phyloP scores from a whole-genome alignment of 2,888 invertebrate genomes.

The Caenorhabditis parvicauda region DNA sequence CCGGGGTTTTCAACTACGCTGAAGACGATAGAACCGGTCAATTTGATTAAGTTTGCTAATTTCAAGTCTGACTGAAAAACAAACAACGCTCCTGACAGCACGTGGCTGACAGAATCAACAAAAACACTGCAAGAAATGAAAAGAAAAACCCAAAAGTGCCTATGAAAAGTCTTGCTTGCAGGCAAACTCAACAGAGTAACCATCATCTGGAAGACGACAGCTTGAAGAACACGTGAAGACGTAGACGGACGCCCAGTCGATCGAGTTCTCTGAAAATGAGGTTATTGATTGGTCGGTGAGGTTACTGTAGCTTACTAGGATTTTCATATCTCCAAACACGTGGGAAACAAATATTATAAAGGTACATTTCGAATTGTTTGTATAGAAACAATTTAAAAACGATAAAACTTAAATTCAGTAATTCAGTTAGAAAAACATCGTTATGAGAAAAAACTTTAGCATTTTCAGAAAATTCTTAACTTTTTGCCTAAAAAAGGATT shows the following conservation, averaged over 20 bases:
- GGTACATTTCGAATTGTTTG: no score
- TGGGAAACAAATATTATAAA: no score
- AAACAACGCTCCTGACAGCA: constrained; percentile 4
- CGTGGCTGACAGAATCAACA: neutral
- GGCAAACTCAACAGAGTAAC: constrained; percentile 69
- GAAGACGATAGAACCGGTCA: no score
- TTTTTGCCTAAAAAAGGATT: no score
- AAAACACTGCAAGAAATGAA: neutral
- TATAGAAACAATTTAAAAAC: no score
- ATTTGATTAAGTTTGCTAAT: no score
- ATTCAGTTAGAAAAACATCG: no score
- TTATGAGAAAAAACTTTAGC: no score
- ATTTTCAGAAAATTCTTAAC: no score
- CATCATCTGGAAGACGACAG: constrained; percentile 70
- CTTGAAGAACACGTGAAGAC: constrained; percentile 82
- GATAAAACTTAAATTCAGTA: no score
- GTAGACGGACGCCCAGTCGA: constrained; percentile 87
- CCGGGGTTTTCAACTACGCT: no score
- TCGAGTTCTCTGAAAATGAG: constrained; percentile 41
- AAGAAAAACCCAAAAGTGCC: constrained; percentile 1
- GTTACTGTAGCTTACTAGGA: neutral
- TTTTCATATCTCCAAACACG: neutral
- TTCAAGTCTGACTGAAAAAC: neutral
- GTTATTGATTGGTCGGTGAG: neutral
- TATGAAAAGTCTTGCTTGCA: constrained; percentile 52